A percentile compares a stretch with the other conserved stretches of the same genome.
phyloP scores from a whole-genome alignment of 2,797 vertebrate genomes.

The Hephaestus fuliginosus region DNA sequence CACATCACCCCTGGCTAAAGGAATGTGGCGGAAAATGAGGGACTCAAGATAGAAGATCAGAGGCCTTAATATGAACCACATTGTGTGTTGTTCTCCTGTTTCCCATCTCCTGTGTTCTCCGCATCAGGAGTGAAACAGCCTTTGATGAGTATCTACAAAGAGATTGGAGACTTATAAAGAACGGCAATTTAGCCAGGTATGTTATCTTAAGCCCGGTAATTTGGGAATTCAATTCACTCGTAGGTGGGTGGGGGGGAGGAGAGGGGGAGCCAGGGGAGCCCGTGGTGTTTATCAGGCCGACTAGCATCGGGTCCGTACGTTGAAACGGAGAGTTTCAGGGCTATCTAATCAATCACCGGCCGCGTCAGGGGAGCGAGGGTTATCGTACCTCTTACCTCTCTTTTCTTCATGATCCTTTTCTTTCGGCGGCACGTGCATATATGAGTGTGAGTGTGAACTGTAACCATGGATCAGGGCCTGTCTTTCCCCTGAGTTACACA shows the following conservation, averaged over 20 bases:
- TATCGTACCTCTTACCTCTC: conserved; percentile 40
- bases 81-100: conserved; percentile 75
- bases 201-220: conserved; percentile 82
- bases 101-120: conserved; percentile 69
- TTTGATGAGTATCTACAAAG: conserved; percentile 84
- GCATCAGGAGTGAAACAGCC: conserved; percentile 70
- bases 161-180: conserved; percentile 76
- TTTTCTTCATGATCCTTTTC: conserved; percentile 31
- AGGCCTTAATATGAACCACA: conserved; percentile 75
- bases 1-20: conserved; percentile 75
- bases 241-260: background rate
- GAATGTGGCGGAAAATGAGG: conserved; percentile 75
- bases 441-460: conserved; percentile 21
- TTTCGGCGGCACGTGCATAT: conserved; percentile 11
- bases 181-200: conserved; percentile 79
- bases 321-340: conserved; percentile 53
- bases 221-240: conserved; percentile 71
- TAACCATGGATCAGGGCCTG: conserved; percentile 47
- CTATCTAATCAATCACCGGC: conserved; percentile 57
- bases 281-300: conserved; percentile 63
- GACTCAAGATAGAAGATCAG: conserved; percentile 79
- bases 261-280: conserved; percentile 51
- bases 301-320: conserved; percentile 35
- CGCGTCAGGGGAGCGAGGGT: conserved; percentile 48
- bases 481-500: conserved; percentile 75